phyloP scores from a whole-genome alignment of 2,888 invertebrate species.

The Pyrrhosoma nymphula region DNA sequence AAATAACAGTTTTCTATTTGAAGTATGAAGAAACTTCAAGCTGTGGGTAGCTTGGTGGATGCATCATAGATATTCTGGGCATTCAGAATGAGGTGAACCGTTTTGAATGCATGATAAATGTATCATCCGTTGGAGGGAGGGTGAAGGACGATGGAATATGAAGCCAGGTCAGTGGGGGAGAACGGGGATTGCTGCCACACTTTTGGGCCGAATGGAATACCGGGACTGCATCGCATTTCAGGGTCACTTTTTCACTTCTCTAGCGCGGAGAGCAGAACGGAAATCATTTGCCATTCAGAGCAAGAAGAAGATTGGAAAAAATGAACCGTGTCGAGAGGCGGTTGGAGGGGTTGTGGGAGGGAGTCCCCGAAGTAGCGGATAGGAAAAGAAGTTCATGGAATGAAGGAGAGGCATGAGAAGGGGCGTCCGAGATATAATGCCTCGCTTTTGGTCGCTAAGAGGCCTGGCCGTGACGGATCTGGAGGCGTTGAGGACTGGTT shows the following conservation, averaged over 20 bases:
- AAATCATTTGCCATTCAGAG: slow-evolving; percentile 36
- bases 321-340: neutral
- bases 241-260: slow-evolving; percentile 37
- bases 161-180: neutral
- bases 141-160: neutral
- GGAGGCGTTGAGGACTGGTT: neutral
- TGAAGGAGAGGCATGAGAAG: too few relatives aligned
- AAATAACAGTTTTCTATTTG: too few relatives aligned
- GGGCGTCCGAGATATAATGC: neutral
- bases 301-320: neutral
- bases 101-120: slow-evolving; percentile 5
- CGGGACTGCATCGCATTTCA: neutral
- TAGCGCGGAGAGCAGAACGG: neutral
- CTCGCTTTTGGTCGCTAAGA: too few relatives aligned
- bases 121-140: neutral
- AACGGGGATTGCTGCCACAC: neutral
- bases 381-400: too few relatives aligned
- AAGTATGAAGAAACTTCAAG: neutral
- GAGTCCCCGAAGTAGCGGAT: too few relatives aligned
- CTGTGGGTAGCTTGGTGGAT: neutral
- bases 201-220: neutral
- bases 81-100: neutral
- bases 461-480: neutral
- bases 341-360: too few relatives aligned
- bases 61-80: neutral